phyloP scores from a whole-genome alignment of 2,113 vertebrate species.

The Thryonomys swinderianus region DNA sequence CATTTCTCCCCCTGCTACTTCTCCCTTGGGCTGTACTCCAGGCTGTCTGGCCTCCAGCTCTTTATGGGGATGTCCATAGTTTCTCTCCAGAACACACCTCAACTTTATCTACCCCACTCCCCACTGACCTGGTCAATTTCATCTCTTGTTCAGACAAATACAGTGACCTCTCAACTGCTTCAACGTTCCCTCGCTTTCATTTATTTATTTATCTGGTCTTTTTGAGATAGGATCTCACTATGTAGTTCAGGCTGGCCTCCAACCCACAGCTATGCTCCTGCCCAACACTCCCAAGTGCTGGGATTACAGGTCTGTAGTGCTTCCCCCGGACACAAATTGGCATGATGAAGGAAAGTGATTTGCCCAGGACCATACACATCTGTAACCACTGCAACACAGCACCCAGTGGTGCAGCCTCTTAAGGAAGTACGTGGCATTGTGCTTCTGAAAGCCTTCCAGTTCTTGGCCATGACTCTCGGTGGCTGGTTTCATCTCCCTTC shows the following conservation, averaged over 20 bases:
- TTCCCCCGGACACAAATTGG: not conserved
- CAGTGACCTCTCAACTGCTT: not conserved
- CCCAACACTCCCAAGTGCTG: not conserved
- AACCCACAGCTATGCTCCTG: not conserved
- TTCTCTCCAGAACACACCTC: not conserved
- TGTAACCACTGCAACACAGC: not conserved
- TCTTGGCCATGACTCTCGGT: not conserved
- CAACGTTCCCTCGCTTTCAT: fast-evolving
- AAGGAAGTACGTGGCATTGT: not conserved
- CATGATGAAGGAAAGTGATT: not conserved
- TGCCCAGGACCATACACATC: not conserved
- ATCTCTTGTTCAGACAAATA: not conserved
- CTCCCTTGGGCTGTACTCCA: not conserved
- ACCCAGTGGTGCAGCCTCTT: not conserved
- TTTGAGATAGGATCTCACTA: not conserved
- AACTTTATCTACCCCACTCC: not conserved
- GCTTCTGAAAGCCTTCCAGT: not conserved
- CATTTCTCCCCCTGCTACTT: not conserved
- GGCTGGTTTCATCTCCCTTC: not conserved
- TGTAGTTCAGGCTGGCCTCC: not conserved
- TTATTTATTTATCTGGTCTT: not conserved
- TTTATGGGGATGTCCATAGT: not conserved
- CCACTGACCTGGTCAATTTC: not conserved
- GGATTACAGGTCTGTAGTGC: not conserved
- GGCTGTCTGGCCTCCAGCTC: not conserved